Evolutionary conservation across 2,888 invertebrate species (phyloP), one percentile per base, ranked within the genome.

Genomic region (Pristionchus fissidentatus): DNA sequence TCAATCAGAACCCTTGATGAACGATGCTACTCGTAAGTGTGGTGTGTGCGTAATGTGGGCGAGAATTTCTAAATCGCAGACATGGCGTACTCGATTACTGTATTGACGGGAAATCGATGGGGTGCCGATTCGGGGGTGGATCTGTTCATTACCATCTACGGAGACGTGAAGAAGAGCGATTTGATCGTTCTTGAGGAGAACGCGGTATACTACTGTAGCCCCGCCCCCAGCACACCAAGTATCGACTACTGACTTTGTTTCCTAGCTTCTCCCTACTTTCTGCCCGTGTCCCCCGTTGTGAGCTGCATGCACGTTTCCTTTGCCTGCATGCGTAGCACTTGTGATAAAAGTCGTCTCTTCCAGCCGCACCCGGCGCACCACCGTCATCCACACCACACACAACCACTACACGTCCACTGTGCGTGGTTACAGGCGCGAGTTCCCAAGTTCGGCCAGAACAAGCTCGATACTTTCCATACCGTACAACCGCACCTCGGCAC

Each of bases 91-190:
- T 91, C 92, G 83, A 91, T 93, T 19, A 87, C 90, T 46, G 91
- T 93, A n/a, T 88, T 88, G 84, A 92, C 93, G 1, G 93, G 93
- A 10, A 79, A 79, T 57, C 57, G 93, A 82, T 93, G 93, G 93
- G 93, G 92, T 4, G 93, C 93, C 3, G 93, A 92, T 60, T 93
- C 93, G 13, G 93, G 93, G 87, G 92, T 93, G 15, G 92, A 91
- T 84, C 88, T 93, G 22, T 93, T 89, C 86, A 85, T 93, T 35
- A 90, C 90, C 3, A 81, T 93, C 41, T 88, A 88, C 85, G 93
- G 93, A 32, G 91, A 89, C 19, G 88, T 88, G 5, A 92, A 92
- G 15, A 92, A 92, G 84, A 91, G 92, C 83, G 92, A 92, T 5
- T 89, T 88, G 83, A 84, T 93, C 60, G 85, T 88, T 32, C 89